phyloP scores from a whole-genome alignment of 2,113 vertebrate species.

The Pristiophorus japonicus region DNA sequence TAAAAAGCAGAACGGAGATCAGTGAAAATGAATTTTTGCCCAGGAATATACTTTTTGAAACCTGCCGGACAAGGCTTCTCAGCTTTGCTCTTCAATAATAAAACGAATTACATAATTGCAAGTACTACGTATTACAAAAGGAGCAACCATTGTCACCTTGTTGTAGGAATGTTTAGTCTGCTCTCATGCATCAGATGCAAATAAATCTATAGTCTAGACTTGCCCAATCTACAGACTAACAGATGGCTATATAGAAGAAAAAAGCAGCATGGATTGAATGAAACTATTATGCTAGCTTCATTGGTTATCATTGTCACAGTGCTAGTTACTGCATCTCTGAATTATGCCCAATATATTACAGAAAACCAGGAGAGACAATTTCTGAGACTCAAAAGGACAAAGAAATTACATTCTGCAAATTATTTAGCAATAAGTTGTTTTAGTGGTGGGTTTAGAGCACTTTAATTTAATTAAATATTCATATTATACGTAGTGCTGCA shows the following conservation, averaged over 20 bases:
- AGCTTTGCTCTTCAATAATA: not conserved
- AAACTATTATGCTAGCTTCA: not conserved
- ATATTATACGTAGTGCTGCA: not conserved
- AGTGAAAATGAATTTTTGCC: not conserved
- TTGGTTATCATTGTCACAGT: not conserved
- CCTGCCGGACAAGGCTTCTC: not conserved
- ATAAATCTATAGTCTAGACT: not conserved
- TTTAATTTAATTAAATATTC: not conserved
- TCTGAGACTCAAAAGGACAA: not conserved
- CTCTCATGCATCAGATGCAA: not conserved
- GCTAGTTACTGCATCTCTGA: not conserved
- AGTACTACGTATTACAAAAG: not conserved
- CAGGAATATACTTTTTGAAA: not conserved
- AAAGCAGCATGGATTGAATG: not conserved
- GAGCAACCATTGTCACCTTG: not conserved
- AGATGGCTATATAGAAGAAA: not conserved
- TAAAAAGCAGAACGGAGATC: not conserved
- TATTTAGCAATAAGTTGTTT: not conserved
- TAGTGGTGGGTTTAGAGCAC: not conserved
- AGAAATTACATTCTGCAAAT: not conserved
- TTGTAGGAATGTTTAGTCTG: not conserved
- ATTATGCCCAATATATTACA: not conserved
- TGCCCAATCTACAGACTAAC: not conserved
- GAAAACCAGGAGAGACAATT: not conserved
- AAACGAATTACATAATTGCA: not conserved